phyloP scores from a whole-genome alignment of 2,888 invertebrate species.

The Pachliopta kotzebuea region DNA sequence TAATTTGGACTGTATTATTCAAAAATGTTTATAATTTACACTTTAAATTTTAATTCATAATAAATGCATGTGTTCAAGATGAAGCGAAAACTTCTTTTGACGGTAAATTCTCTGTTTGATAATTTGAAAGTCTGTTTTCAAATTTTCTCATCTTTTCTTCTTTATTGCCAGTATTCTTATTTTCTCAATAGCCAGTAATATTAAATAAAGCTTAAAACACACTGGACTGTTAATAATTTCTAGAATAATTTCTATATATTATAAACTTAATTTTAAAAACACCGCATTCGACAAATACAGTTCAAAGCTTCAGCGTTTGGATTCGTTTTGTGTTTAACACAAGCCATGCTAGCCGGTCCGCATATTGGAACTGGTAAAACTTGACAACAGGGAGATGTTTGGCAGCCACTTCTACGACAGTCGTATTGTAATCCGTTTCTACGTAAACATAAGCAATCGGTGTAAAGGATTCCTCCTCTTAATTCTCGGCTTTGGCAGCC shows the following conservation, averaged over 20 bases:
- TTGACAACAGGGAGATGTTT: conserved; percentile 58
- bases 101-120: conserved; percentile 40
- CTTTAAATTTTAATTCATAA: conserved; percentile 49
- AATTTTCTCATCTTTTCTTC: conserved; percentile 36
- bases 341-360: conserved; percentile 56
- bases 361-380: conserved; percentile 58
- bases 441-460: conserved; percentile 77
- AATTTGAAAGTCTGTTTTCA: conserved; percentile 28
- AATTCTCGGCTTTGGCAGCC: conserved; percentile 69
- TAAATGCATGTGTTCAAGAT: conserved; percentile 49
- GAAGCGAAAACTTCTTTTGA: conserved; percentile 49
- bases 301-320: conserved; percentile 62
- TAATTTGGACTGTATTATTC: conserved; percentile 30
- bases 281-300: conserved; percentile 52
- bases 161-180: conserved; percentile 30
- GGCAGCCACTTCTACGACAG: conserved; percentile 75
- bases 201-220: neutral
- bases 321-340: conserved; percentile 53
- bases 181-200: conserved; percentile 10
- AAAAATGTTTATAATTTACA: conserved; percentile 36
- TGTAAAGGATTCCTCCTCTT: conserved; percentile 71
- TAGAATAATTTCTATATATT: neutral
- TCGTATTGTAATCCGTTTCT: conserved; percentile 81
- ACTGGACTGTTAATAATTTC: conserved; percentile 16
- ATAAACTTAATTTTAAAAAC: neutral